Conservation (phyloP, 2,888 invertebrate genomes). For the Dioctria linearis region DNA sequence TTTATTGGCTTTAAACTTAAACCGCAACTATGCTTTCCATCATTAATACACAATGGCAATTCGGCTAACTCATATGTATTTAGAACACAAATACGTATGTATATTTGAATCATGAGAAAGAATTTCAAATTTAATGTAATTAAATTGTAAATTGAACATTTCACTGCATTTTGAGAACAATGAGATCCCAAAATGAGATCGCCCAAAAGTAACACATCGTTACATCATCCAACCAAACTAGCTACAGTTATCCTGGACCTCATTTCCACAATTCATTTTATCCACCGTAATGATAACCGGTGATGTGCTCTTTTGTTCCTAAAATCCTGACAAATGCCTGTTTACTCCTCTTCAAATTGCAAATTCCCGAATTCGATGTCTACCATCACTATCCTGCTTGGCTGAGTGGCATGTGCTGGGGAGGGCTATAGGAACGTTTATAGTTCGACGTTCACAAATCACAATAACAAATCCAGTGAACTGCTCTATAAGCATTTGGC, state of each 20-base stretch:
- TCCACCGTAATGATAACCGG: conserved; percentile 43
- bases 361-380: conserved; percentile 8
- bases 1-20: too few relatives aligned
- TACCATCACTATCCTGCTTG: neutral
- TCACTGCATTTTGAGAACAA: neutral
- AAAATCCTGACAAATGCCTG: conserved; percentile 38
- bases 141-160: neutral
- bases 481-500: conserved; percentile 39
- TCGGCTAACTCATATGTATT: too few relatives aligned
- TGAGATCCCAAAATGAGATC: neutral
- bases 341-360: conserved; percentile 40
- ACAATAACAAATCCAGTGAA: conserved; percentile 15
- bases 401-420: neutral
- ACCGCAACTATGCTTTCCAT: too few relatives aligned
- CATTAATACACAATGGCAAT: too few relatives aligned
- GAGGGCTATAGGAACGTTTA: neutral
- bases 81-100: too few relatives aligned
- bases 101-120: too few relatives aligned
- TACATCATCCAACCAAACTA: neutral
- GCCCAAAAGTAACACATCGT: neutral
- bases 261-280: conserved; percentile 31
- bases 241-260: conserved; percentile 26
- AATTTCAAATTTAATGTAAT: neutral
- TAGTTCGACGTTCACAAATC: neutral
- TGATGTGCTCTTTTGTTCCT: conserved; percentile 32